A percentile compares a stretch with the other conserved stretches of the same genome.
Evolutionary conservation across 2,797 vertebrate species (phyloP).

Genomic region (Diplodus sargus): DNA sequence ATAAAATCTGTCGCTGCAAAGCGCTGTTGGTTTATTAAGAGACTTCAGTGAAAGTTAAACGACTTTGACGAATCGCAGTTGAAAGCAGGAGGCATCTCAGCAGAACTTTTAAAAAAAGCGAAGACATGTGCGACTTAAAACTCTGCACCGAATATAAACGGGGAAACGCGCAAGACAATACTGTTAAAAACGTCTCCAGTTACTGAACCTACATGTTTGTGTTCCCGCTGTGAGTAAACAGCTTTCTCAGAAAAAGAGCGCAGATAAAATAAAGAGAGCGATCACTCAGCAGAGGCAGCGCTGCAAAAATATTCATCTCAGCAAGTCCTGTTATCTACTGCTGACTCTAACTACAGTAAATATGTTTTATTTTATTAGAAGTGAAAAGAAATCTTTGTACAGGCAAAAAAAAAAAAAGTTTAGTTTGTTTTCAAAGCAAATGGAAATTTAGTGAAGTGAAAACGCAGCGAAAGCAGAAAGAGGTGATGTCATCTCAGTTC

Average conservation of each 20-base stretch:
- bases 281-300: conserved; percentile 19
- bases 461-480: background rate
- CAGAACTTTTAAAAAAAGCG: conserved; percentile 12
- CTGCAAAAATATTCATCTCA: conserved; percentile 35
- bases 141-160: conserved; percentile 33
- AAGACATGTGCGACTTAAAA: conserved; percentile 1
- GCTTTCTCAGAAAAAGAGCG: conserved; percentile 26
- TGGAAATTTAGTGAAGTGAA: background rate
- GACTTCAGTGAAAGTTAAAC: conserved; percentile 27
- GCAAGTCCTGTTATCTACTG: background rate
- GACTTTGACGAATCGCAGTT: conserved; percentile 41
- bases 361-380: background rate
- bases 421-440: conserved; percentile 11
- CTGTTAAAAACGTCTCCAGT: conserved; percentile 3
- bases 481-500: background rate
- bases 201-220: conserved; percentile 22
- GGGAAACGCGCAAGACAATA: background rate
- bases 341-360: background rate
- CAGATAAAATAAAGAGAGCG: conserved; percentile 28
- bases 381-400: background rate
- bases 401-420: too few species aligned
- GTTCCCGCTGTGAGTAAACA: conserved; percentile 3
- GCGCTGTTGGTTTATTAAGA: conserved; percentile 19
- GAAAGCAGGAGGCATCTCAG: conserved; percentile 24
- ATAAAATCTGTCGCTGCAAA: conserved; percentile 31